Evolutionary conservation across 2,888 invertebrate genomes (phyloP).

Genomic region (Oscheius sp.): DNA sequence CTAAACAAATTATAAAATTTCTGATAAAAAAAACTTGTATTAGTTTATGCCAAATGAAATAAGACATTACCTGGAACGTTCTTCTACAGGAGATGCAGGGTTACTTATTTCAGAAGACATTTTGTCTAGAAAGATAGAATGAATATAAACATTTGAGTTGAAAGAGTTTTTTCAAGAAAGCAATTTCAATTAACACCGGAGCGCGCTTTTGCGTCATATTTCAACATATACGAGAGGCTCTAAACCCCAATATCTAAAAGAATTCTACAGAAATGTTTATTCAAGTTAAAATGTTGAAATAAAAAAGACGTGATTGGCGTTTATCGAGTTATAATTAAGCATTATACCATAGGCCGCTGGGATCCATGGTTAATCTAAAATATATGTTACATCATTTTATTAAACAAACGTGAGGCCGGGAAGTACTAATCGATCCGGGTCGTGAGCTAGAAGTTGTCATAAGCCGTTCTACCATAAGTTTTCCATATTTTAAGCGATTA

Average conservation of each 20-base stretch:
- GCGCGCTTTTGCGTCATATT: not conserved
- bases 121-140: no score
- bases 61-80: no score
- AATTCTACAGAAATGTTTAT: conserved; percentile 1
- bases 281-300: not conserved
- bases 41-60: no score
- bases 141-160: no score
- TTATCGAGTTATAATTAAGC: not conserved
- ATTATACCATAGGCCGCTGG: conserved; percentile 8
- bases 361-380: conserved; percentile 7
- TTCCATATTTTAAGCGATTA: conserved; percentile 60
- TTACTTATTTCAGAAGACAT: no score
- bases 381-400: not conserved
- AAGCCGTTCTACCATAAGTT: conserved; percentile 57
- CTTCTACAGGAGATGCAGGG: no score
- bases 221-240: no score
- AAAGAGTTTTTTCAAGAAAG: no score
- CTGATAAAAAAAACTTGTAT: not conserved
- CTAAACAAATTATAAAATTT: not conserved
- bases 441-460: conserved; percentile 29
- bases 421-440: conserved; percentile 19
- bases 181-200: not conserved
- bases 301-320: not conserved
- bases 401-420: not conserved
- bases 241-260: not conserved